phyloP scores from a whole-genome alignment of 1,140 invertebrate genomes.

The Adelges cooleyi region DNA sequence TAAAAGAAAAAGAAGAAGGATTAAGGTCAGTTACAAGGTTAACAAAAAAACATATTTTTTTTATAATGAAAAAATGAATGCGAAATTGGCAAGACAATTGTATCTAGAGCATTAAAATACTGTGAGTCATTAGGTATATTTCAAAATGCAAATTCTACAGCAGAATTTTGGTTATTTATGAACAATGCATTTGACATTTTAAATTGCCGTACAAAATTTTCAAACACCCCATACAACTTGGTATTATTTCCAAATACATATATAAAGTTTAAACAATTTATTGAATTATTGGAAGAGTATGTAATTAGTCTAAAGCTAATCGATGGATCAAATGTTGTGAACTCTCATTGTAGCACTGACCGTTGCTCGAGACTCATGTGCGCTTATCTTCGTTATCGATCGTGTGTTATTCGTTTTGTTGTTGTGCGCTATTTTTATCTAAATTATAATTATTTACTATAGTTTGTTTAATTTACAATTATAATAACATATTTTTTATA shows the following conservation, averaged over 20 bases:
- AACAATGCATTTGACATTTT: neutral
- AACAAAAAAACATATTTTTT: slow-evolving; percentile 32
- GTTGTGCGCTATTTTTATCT: too few species aligned
- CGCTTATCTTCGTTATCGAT: too few species aligned
- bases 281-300: neutral
- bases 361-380: too few species aligned
- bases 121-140: neutral
- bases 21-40: slow-evolving; percentile 34
- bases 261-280: neutral
- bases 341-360: neutral
- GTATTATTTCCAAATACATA: neutral
- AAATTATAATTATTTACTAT: too few species aligned
- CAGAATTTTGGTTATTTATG: neutral
- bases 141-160: neutral
- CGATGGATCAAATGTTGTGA: neutral
- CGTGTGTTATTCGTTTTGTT: too few species aligned
- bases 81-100: slow-evolving; percentile 34
- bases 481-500: too few species aligned
- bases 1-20: slow-evolving; percentile 31
- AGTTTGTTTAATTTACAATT: too few species aligned
- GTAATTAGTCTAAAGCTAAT: neutral
- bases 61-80: slow-evolving; percentile 34
- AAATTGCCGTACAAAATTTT: slow-evolving; percentile 1
- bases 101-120: neutral
- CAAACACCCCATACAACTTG: neutral